These are phyloP conservation scores for Heliothis subflexa DNA, from an alignment of 1,140 invertebrate species.

Conservation along the genomic window DNA sequence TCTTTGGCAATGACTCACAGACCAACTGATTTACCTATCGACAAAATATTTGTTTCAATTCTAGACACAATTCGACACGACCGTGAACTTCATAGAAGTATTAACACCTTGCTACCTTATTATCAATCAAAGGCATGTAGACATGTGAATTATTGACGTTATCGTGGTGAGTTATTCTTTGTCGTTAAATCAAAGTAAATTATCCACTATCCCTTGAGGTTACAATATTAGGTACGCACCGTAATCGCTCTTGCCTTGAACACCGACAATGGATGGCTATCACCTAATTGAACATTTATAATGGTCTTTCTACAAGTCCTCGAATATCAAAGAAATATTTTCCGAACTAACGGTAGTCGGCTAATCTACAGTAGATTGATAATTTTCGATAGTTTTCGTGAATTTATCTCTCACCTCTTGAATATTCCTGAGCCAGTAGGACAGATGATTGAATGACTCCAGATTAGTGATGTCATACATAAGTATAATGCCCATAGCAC, in stretches of 20 bases:
- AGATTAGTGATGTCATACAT: slow-evolving; percentile 96
- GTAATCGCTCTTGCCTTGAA: slow-evolving; percentile 10
- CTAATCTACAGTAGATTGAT: background rate
- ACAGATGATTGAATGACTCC: slow-evolving; percentile 94
- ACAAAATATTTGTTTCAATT: background rate
- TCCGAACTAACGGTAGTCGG: background rate
- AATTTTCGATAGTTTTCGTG: background rate
- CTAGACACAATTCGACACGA: background rate
- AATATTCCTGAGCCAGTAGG: slow-evolving; percentile 95
- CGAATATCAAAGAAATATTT: background rate
- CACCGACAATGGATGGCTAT: slow-evolving; percentile 2
- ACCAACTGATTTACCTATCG: background rate
- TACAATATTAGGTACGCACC: background rate
- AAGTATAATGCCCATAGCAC: slow-evolving; percentile 94
- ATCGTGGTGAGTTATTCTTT: slow-evolving; percentile 8
- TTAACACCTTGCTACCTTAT: background rate
- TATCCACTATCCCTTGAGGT: background rate
- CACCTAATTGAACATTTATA: slow-evolving; percentile 18
- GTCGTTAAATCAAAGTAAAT: slow-evolving; percentile 1
- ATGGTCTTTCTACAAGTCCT: background rate
- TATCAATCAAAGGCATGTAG: background rate
- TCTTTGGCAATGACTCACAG: background rate
- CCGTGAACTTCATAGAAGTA: background rate
- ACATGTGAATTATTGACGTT: background rate
- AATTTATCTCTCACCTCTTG: slow-evolving; percentile 88